Evolutionary conservation across 2,888 invertebrate species (phyloP), one percentile per base, ranked within the genome.

Genomic region (Phoenoteleia sp.): DNA sequence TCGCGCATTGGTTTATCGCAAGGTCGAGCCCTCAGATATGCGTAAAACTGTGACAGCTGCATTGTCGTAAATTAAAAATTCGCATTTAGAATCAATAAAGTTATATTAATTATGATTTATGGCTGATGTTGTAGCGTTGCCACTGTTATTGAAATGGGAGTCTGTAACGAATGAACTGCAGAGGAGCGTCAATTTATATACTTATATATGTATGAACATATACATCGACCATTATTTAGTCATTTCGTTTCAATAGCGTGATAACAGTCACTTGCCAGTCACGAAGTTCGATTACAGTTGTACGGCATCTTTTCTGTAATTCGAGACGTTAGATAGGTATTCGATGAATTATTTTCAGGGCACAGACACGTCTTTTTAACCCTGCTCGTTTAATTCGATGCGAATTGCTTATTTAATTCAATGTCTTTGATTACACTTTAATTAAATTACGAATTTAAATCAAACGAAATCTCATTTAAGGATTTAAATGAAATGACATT

Each of bases 241-340:
- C 47, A 69, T 75, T 75, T 54, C 49, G 33, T 66, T 66, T 25
- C 56, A 58, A 64, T 71, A 76, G 49, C 74, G 42, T 23, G 52
- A 62, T 74, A 64, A 79, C 64, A 71, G 45, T 80, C 79, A 83
- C 67, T 79, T 83, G 83, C 67, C 83, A 76, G 76, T 71, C 49
- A 36, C 47, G 23, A 39, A 66, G 62, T 75, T 84, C 83, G 62
- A 84, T 84, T 74, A 69, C 83, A 83, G 74, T 83, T 79, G 45
- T 83, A 79, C 52, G 79, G 79, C 45, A 79, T 75, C 83, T 75
- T 81, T 17, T 71, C 67, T 66, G 83, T 66, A 83, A 83, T 23
- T 67, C 39, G 54, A 77, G 60, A 60, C 64, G 54, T 64, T 76
- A 52, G 36, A 64, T n/a, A 71, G 29, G 62, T 64, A 71, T 58